A percentile compares a stretch with the other conserved stretches of the same genome.
Conservation (phyloP, 2,113 vertebrate species). For the Grus americana region DNA sequence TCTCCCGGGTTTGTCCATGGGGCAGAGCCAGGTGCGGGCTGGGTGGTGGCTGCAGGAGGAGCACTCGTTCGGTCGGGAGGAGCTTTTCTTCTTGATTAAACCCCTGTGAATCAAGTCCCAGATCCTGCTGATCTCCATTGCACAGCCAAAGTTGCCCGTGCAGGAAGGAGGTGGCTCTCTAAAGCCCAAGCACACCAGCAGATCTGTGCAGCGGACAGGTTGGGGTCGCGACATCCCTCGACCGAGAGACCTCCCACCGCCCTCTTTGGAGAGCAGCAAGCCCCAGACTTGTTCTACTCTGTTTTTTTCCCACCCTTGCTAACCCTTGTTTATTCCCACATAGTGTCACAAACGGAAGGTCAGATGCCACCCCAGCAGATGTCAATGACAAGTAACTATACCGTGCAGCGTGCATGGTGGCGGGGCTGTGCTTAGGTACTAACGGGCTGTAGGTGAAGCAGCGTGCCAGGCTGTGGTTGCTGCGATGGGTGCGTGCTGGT, state of each 20-base stretch:
- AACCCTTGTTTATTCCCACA: slow-evolving; percentile 78
- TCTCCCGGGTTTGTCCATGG: accelerated
- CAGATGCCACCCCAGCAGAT: slow-evolving; percentile 82
- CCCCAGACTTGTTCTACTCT: neutral
- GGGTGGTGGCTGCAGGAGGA: neutral
- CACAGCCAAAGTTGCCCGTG: neutral
- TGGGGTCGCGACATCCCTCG: accelerated
- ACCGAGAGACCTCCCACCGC: accelerated
- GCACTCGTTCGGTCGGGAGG: accelerated
- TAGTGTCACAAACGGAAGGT: slow-evolving; percentile 82
- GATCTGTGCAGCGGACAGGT: neutral
- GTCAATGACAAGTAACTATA: slow-evolving; percentile 94
- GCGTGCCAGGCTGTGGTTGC: neutral
- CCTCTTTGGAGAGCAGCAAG: neutral
- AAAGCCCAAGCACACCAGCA: neutral
- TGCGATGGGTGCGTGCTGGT: neutral
- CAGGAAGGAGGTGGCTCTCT: neutral
- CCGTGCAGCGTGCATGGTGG: slow-evolving; percentile 82
- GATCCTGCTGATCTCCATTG: neutral
- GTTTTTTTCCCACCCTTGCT: slow-evolving; percentile 36
- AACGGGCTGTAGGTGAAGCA: slow-evolving; percentile 27
- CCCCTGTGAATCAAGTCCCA: neutral
- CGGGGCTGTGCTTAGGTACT: slow-evolving; percentile 80
- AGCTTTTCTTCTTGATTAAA: neutral
- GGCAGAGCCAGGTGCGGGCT: neutral